Evolutionary conservation across 2,888 invertebrate genomes (phyloP).

Genomic region (Anthrax anthrax): DNA sequence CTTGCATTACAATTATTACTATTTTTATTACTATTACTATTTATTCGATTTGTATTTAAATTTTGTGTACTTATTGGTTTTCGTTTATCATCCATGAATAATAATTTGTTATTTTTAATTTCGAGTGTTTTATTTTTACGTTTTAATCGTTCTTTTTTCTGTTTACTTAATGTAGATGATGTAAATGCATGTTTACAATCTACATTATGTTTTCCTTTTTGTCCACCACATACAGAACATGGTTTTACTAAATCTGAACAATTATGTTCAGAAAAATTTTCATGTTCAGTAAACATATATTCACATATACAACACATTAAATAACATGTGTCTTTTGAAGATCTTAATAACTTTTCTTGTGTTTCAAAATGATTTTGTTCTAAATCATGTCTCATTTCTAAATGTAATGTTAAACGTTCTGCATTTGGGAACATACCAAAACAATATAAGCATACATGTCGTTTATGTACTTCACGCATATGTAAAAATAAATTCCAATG

Average conservation of each 20-base stretch:
- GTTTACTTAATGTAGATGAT: conserved; percentile 3
- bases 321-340: conserved; percentile 49
- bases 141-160: too few relatives aligned
- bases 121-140: too few relatives aligned
- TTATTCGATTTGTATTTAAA: background rate
- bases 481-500: conserved; percentile 76
- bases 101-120: too few relatives aligned
- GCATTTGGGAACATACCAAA: conserved; percentile 69
- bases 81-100: too few relatives aligned
- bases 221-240: conserved; percentile 27
- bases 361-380: conserved; percentile 52
- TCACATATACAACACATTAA: conserved; percentile 71
- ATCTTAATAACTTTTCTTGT: conserved; percentile 51
- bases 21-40: background rate
- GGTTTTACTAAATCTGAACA: conserved; percentile 37
- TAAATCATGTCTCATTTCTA: conserved; percentile 63
- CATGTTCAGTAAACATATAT: conserved; percentile 58
- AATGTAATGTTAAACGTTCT: conserved; percentile 62
- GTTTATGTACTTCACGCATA: conserved; percentile 67
- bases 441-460: conserved; percentile 71
- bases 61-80: background rate
- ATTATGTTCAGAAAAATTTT: conserved; percentile 61
- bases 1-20: too few relatives aligned
- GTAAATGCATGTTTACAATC: conserved; percentile 21
- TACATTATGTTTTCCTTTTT: conserved; percentile 27